Conservation (phyloP, 2,888 invertebrate species). For the Trilocha varians region DNA sequence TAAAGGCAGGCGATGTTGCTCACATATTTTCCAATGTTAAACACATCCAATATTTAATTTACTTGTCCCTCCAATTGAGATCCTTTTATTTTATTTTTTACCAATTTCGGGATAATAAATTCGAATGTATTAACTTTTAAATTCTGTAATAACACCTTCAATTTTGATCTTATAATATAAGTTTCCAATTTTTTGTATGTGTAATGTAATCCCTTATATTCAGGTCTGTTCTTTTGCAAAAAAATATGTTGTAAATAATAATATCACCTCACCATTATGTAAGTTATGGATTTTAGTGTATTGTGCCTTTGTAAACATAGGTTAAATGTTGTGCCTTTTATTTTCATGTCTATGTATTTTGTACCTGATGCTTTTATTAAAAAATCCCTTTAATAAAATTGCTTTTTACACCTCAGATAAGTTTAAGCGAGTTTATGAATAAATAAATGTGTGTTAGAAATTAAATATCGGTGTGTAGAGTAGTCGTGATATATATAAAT, state of each 20-base stretch:
- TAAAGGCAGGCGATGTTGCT: too few relatives aligned
- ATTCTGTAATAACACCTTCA: too few relatives aligned
- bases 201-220: too few relatives aligned
- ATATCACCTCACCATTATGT: slow-evolving; percentile 11
- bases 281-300: slow-evolving; percentile 45
- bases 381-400: slow-evolving; percentile 18
- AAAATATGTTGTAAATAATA: slow-evolving; percentile 13
- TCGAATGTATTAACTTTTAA: too few relatives aligned
- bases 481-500: slow-evolving; percentile 8
- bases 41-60: too few relatives aligned
- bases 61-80: too few relatives aligned
- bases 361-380: slow-evolving; percentile 50
- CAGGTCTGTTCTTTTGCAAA: too few relatives aligned
- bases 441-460: slow-evolving; percentile 3
- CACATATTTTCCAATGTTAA: too few relatives aligned
- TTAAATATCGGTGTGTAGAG: slow-evolving; percentile 3
- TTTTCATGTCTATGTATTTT: slow-evolving; percentile 51
- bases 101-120: too few relatives aligned
- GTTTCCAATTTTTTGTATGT: too few relatives aligned
- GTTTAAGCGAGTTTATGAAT: slow-evolving; percentile 4
- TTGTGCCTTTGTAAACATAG: slow-evolving; percentile 64
- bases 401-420: slow-evolving; percentile 22
- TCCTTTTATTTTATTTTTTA: too few relatives aligned
- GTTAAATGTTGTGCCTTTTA: slow-evolving; percentile 67
- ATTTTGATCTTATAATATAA: too few relatives aligned